Conservation (phyloP, 2,797 vertebrate genomes). For the Arnoldichthys spilopterus region DNA sequence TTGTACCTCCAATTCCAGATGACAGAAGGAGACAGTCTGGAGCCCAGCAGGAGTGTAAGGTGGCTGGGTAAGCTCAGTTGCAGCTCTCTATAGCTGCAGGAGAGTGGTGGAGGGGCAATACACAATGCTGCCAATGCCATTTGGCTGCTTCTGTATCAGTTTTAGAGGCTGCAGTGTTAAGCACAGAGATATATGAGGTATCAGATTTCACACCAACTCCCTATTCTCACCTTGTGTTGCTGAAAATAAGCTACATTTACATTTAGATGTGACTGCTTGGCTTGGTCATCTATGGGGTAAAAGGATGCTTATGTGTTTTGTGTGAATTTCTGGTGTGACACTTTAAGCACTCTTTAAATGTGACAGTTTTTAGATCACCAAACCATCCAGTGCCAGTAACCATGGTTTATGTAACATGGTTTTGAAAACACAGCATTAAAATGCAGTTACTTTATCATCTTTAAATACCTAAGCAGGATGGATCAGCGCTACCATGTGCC, state of each 20-base stretch:
- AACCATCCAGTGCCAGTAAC: neutral
- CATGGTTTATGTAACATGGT: too few relatives aligned
- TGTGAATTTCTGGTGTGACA: neutral
- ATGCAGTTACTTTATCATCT: too few relatives aligned
- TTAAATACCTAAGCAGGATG: too few relatives aligned
- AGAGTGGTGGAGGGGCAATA: constrained; percentile 1
- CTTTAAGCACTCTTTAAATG: neutral
- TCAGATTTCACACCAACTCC: constrained; percentile 3
- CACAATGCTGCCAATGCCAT: constrained; percentile 28
- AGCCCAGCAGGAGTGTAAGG: constrained; percentile 32
- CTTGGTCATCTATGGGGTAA: too few relatives aligned
- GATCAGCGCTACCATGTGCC: too few relatives aligned
- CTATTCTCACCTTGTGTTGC: neutral
- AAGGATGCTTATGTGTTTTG: neutral
- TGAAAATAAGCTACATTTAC: constrained; percentile 10
- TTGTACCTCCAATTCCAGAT: constrained; percentile 22
- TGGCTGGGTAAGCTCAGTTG: constrained; percentile 24
- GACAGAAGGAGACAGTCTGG: constrained; percentile 47
- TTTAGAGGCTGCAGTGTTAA: constrained; percentile 28
- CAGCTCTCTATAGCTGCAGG: constrained; percentile 6
- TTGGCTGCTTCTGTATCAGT: constrained; percentile 18
- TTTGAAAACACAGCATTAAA: too few relatives aligned
- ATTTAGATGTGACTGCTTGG: too few relatives aligned
- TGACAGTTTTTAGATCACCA: neutral
- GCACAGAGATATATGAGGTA: neutral